Evolutionary conservation across 2,113 vertebrate genomes (phyloP).

Genomic region (Bubo scandiacus): DNA sequence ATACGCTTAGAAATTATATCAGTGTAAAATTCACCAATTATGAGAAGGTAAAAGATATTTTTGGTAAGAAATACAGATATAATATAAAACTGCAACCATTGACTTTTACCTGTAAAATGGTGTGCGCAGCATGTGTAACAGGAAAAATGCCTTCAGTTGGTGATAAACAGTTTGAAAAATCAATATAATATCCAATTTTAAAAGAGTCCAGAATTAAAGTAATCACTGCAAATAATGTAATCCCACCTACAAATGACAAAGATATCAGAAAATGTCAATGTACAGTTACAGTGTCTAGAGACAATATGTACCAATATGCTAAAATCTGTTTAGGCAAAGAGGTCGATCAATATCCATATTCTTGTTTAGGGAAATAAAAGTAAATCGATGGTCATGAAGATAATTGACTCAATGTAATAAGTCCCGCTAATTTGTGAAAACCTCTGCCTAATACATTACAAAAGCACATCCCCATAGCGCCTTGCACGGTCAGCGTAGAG

Average conservation of each 20-base stretch:
- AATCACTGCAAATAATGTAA: constrained; percentile 89
- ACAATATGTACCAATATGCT: background rate
- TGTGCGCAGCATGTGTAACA: constrained; percentile 86
- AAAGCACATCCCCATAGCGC: fast-evolving
- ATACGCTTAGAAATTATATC: background rate
- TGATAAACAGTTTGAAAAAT: constrained; percentile 88
- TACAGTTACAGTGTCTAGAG: background rate
- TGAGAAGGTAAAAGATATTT: background rate
- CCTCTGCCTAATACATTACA: fast-evolving
- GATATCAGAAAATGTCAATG: background rate
- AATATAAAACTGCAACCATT: background rate
- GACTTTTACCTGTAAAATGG: constrained; percentile 87
- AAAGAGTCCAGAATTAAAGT: constrained; percentile 92
- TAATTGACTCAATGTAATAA: background rate
- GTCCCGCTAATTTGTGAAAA: background rate
- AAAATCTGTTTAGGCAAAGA: background rate
- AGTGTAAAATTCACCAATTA: background rate
- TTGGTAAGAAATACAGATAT: background rate
- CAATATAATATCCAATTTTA: constrained; percentile 91
- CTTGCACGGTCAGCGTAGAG: fast-evolving
- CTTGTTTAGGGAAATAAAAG: background rate
- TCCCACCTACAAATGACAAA: constrained; percentile 78
- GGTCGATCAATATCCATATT: background rate
- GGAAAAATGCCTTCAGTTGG: constrained; percentile 88
- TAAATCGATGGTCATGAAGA: background rate